Conservation (phyloP, 2,888 invertebrate genomes). For the Andricus curvator region DNA sequence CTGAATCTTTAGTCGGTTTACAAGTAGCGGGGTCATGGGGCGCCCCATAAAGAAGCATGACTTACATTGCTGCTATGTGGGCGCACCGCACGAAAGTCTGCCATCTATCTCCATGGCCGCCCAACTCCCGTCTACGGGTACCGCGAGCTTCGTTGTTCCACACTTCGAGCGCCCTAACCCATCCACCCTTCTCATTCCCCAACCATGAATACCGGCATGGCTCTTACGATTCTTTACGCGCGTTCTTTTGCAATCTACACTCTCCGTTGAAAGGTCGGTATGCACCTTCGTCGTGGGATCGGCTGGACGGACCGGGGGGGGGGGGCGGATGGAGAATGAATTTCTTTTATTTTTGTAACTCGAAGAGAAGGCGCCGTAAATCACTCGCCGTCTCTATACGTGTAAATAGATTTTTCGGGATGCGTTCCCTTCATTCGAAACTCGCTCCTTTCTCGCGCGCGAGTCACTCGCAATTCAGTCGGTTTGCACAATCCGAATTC, state of each 20-base stretch:
- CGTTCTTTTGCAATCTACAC: slow-evolving; percentile 59
- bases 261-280: slow-evolving; percentile 62
- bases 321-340: slow-evolving; percentile 24
- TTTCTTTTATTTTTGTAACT: slow-evolving; percentile 37
- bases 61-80: slow-evolving; percentile 75
- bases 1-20: slow-evolving; percentile 76
- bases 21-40: slow-evolving; percentile 76
- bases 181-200: slow-evolving; percentile 57
- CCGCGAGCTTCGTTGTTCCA: slow-evolving; percentile 52
- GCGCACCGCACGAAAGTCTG: slow-evolving; percentile 68
- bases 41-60: slow-evolving; percentile 76
- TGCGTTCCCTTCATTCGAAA: slow-evolving; percentile 42
- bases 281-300: slow-evolving; percentile 59
- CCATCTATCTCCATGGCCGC: slow-evolving; percentile 68
- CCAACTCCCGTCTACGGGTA: slow-evolving; percentile 47
- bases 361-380: slow-evolving; percentile 23
- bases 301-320: not conserved
- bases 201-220: slow-evolving; percentile 57
- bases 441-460: slow-evolving; percentile 33
- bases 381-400: slow-evolving; percentile 35
- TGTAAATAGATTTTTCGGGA: slow-evolving; percentile 41
- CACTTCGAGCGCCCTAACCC: slow-evolving; percentile 50
- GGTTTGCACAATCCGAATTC: slow-evolving; percentile 46
- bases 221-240: slow-evolving; percentile 61
- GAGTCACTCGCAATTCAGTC: slow-evolving; percentile 39